Conservation (phyloP, 2,797 vertebrate species). For the Remorina albescens region DNA sequence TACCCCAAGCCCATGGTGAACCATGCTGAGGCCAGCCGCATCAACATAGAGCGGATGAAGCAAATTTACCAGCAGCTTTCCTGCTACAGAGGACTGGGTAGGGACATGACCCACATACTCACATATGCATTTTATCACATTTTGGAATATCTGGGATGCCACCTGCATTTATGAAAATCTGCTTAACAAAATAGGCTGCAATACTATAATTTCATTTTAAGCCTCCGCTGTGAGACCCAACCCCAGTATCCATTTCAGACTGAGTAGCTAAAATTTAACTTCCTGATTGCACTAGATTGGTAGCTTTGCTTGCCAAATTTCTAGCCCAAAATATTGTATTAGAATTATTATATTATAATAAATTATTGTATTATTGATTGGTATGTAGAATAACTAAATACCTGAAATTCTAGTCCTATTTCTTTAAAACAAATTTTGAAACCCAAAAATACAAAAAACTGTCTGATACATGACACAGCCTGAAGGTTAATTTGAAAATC, state of each 20-base stretch:
- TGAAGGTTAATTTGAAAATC: background rate
- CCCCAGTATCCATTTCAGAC: background rate
- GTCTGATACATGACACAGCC: too few relatives aligned
- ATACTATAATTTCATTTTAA: background rate
- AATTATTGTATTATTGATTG: background rate
- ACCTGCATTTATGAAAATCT: background rate
- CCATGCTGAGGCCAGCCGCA: constrained; percentile 92
- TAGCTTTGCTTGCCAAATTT: constrained; percentile 1
- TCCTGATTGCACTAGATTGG: background rate
- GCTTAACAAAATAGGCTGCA: background rate
- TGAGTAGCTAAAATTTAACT: background rate
- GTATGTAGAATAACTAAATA: too few relatives aligned
- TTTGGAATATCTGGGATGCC: background rate
- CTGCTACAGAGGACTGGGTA: constrained; percentile 93
- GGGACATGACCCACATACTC: constrained; percentile 33
- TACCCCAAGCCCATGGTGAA: constrained; percentile 97
- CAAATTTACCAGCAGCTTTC: constrained; percentile 97
- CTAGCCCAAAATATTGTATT: background rate
- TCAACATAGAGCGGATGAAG: constrained; percentile 97
- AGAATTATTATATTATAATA: too few relatives aligned
- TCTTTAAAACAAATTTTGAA: background rate
- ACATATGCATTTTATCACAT: background rate
- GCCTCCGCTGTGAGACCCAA: background rate
- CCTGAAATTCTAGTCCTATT: background rate
- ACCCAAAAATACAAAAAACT: background rate